Evolutionary conservation across 2,888 invertebrate species (phyloP).

Genomic region (Hirtodrosophila duncani): DNA sequence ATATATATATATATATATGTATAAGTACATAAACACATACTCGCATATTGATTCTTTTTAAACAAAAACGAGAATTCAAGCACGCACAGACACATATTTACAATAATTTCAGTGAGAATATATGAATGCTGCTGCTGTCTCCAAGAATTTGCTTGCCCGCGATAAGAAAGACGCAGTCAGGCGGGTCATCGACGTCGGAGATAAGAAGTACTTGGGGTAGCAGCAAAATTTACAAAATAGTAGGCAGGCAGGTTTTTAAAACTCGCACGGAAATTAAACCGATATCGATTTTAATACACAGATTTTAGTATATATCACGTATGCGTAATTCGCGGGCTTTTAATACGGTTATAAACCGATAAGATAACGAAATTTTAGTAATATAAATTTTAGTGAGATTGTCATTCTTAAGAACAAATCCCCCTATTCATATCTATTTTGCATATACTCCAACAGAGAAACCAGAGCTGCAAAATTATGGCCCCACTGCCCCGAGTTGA

Average conservation of each 20-base stretch:
- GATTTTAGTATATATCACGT: neutral
- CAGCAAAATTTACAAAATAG: neutral
- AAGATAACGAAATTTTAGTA: too few relatives aligned
- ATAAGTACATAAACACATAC: neutral
- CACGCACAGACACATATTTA: neutral
- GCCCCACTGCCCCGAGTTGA: slow-evolving; percentile 73
- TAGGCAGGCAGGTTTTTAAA: neutral
- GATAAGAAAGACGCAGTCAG: slow-evolving; percentile 43
- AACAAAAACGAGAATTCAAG: slow-evolving; percentile 5
- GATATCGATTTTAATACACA: neutral
- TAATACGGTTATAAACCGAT: slow-evolving; percentile 2
- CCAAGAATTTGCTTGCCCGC: slow-evolving; percentile 50
- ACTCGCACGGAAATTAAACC: neutral
- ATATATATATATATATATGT: neutral
- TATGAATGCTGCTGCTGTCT: too few relatives aligned
- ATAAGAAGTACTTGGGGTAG: slow-evolving; percentile 38
- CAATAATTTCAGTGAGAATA: neutral
- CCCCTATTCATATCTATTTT: too few relatives aligned
- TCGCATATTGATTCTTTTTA: too few relatives aligned
- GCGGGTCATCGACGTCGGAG: slow-evolving; percentile 37
- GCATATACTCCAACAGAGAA: too few relatives aligned
- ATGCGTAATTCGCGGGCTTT: too few relatives aligned
- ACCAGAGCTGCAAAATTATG: too few relatives aligned
- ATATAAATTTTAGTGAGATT: too few relatives aligned
- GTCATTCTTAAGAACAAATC: too few relatives aligned